A percentile compares a stretch with the other conserved stretches of the same genome.
phyloP scores from a whole-genome alignment of 1,140 invertebrate genomes.

The Phthorimaea operculella region DNA sequence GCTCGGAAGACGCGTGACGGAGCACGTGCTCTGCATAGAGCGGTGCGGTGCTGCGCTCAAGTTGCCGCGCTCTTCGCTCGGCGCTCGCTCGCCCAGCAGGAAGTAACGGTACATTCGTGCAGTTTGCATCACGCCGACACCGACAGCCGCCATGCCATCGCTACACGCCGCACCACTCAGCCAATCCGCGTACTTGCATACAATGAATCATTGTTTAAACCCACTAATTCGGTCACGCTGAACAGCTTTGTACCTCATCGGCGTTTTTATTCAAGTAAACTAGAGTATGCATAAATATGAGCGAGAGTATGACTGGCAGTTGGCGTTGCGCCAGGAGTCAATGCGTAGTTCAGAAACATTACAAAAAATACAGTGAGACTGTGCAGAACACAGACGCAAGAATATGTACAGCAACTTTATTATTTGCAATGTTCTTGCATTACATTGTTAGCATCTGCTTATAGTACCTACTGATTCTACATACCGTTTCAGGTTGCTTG shows the following conservation, averaged over 20 bases:
- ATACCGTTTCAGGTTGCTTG: no score
- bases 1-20: conserved; percentile 12
- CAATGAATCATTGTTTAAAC: not conserved
- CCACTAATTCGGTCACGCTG: not conserved
- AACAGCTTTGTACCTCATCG: not conserved
- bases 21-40: conserved; percentile 13
- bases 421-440: no score
- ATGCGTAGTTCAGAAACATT: no score
- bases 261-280: not conserved
- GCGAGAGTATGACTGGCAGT: no score
- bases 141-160: not conserved
- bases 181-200: not conserved
- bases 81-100: not conserved
- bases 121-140: not conserved
- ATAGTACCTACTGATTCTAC: no score
- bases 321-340: no score
- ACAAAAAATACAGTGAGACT: no score
- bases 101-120: conserved; percentile 8
- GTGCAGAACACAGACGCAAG: no score
- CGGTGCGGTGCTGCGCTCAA: not conserved
- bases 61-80: not conserved
- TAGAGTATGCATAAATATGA: no score
- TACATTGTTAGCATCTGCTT: no score
- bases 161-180: not conserved
- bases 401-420: no score